phyloP scores from a whole-genome alignment of 2,888 invertebrate species.

The Thymelicus lineola region DNA sequence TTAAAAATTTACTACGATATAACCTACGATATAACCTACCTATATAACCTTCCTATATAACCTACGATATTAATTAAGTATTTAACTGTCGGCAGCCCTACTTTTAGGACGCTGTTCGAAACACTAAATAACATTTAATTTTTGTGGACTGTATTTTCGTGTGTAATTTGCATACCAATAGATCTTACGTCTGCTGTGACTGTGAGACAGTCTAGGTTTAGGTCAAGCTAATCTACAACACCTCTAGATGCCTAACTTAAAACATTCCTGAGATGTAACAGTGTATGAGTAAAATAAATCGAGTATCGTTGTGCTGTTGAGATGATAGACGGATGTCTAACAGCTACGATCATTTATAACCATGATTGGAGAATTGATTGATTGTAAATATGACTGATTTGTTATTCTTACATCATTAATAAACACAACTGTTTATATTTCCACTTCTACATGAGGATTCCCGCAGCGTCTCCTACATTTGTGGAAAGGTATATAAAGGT shows the following conservation, averaged over 20 bases:
- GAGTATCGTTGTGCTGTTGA: neutral
- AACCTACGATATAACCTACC: no score
- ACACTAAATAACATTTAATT: neutral
- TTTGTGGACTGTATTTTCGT: neutral
- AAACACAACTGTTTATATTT: no score
- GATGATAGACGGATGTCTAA: neutral
- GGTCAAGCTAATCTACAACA: no score
- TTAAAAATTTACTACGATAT: no score
- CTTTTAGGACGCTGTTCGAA: no score
- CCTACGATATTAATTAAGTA: no score
- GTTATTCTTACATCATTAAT: no score
- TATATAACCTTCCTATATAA: no score
- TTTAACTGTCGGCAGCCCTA: no score
- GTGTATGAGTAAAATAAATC: neutral
- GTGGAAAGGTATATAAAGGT: no score
- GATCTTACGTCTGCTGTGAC: neutral
- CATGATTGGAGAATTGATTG: neutral
- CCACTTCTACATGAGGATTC: no score
- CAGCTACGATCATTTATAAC: neutral
- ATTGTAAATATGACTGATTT: conserved; percentile 1
- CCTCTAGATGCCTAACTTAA: neutral
- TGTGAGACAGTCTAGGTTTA: neutral
- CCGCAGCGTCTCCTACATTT: no score
- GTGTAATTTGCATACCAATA: conserved; percentile 1
- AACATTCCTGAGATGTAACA: neutral